These are phyloP conservation scores for Rhyacophila brunnea DNA, from an alignment of 1,140 invertebrate genomes.

Conservation along the genomic window DNA sequence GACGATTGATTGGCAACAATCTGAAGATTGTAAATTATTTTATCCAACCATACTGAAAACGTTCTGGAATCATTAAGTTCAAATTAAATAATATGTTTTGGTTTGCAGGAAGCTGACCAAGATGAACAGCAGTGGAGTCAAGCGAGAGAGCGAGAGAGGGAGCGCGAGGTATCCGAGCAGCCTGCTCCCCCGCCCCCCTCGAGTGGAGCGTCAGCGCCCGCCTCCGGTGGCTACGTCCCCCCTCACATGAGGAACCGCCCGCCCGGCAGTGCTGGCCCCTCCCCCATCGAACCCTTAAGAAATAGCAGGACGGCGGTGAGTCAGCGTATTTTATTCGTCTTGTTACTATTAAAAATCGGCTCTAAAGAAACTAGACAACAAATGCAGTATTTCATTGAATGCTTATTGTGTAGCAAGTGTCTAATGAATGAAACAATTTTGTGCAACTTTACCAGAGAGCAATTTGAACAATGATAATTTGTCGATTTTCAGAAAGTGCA, in stretches of 20 bases:
- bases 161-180: constrained; percentile 2
- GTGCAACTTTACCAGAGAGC: too few relatives aligned
- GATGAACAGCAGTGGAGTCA: neutral
- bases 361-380: too few relatives aligned
- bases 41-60: neutral
- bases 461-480: too few relatives aligned
- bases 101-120: neutral
- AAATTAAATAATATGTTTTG: neutral
- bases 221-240: constrained; percentile 23
- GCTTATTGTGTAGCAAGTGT: too few relatives aligned
- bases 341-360: too few relatives aligned
- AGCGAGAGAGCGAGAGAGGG: neutral
- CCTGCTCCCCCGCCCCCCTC: constrained; percentile 3
- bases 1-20: too few relatives aligned
- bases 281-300: too few relatives aligned
- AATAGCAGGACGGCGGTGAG: too few relatives aligned
- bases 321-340: too few relatives aligned
- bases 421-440: too few relatives aligned
- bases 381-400: too few relatives aligned
- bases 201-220: constrained; percentile 9
- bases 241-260: constrained; percentile 24
- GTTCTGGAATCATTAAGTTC: neutral
- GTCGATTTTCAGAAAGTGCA: constrained; percentile 18
- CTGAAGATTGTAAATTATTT: neutral
- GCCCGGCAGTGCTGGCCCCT: neutral